These are phyloP conservation scores for Oithona nana DNA, from an alignment of 2,888 invertebrate genomes.

Conservation along the genomic window DNA sequence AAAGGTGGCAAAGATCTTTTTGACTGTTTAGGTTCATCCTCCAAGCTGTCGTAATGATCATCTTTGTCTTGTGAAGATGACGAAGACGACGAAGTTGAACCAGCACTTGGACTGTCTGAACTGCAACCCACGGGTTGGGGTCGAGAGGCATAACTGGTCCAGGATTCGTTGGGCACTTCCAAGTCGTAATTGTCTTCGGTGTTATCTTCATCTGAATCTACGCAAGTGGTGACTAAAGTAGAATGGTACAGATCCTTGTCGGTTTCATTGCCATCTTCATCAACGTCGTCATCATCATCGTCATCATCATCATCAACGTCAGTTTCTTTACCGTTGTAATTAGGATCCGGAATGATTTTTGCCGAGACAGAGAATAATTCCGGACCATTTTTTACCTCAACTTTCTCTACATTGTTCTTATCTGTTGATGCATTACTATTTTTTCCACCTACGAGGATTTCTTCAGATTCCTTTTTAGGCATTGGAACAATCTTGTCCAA, in stretches of 20 bases:
- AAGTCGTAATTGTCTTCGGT: neutral
- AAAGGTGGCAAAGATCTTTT: neutral
- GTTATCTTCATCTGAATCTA: too few relatives aligned
- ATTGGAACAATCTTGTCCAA: too few relatives aligned
- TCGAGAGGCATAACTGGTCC: neutral
- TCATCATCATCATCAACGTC: neutral
- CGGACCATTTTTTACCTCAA: neutral
- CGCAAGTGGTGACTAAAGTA: neutral
- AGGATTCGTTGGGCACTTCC: neutral
- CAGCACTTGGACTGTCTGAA: neutral
- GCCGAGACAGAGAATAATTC: too few relatives aligned
- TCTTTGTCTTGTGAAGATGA: neutral
- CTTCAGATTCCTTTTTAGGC: neutral
- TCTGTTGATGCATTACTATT: too few relatives aligned
- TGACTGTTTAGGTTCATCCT: neutral
- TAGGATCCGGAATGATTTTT: neutral
- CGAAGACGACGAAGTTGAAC: too few relatives aligned
- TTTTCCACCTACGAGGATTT: neutral
- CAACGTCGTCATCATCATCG: neutral
- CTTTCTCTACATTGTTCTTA: neutral
- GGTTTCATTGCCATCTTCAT: neutral
- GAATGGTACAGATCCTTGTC: neutral
- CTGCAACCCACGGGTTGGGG: neutral
- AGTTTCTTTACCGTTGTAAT: neutral
- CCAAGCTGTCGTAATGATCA: neutral